Evolutionary conservation across 2,888 invertebrate species (phyloP), one percentile per base, ranked within the genome.

Genomic region (Sphaeridia pumilis): DNA sequence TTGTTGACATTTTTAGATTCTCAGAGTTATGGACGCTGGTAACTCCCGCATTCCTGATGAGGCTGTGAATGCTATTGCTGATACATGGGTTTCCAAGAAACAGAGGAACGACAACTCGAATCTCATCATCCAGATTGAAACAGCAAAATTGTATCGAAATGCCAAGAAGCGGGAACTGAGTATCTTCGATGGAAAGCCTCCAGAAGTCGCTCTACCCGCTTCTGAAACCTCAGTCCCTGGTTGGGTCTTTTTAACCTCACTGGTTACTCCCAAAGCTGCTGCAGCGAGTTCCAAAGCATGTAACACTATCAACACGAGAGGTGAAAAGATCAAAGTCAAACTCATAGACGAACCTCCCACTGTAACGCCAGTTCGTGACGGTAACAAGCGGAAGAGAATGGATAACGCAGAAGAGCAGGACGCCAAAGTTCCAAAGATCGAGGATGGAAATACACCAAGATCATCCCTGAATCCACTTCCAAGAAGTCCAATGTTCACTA

Each of bases 241-340:
- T 7, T 47, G 47, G 47, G 47, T 47, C 31, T 47, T 34, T 17
- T 22, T 47, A 2, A 22, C 35, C 10, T 47, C 47, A 2, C 14
- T 47, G 4, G 22, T 47, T 24, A 47, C 47, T 12, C 47, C 47
- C 3, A 47, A 47, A 31, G 20, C 17, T 20, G 47, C 47, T 14
- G 22, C 17, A n/a, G 28, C 34, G 7, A n/a, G 31, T 34, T 4
- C 47, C 2, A 34, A 26, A 5, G 35, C 35, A 4, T 4, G 20
- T 5, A 38, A 12, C 7, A 12, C 36, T 20, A 7, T 17, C 20
- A 47, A 21, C 3, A 47, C 34, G 35, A 21, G 36, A 14, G 47
- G 47, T 1, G 47, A 47, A 17, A n/a, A 17, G 12, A 47, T 47
- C 24, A 47, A 47, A 24, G 47, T 47, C 4, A 47, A 47, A 17